Conservation (phyloP, 2,888 invertebrate genomes). For the Ophion obscuratus region DNA sequence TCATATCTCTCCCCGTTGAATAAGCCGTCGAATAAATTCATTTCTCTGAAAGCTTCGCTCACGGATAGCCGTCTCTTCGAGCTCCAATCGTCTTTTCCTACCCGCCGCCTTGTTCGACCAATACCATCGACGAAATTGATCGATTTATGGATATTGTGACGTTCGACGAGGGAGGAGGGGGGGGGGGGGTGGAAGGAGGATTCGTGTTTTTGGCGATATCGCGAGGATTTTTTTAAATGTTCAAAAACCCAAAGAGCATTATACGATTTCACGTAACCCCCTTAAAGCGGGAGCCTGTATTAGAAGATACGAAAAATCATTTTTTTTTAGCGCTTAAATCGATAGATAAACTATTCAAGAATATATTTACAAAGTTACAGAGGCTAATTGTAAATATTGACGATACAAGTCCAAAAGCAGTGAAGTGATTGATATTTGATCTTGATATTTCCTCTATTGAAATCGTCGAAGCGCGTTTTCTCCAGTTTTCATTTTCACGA, state of each 20-base stretch:
- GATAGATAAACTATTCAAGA: no score
- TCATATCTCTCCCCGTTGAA: slow-evolving; percentile 71
- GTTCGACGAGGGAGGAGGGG: not conserved
- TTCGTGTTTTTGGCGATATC: not conserved
- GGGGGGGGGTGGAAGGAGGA: not conserved
- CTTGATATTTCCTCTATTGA: no score
- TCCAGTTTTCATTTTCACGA: no score
- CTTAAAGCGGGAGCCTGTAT: not conserved
- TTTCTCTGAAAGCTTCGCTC: slow-evolving; percentile 80
- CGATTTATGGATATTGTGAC: slow-evolving; percentile 22
- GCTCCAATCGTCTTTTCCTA: slow-evolving; percentile 38
- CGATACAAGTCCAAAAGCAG: no score
- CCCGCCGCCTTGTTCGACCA: not conserved
- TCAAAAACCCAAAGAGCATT: not conserved
- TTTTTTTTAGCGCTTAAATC: no score
- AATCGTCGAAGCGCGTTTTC: no score
- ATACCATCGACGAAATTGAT: not conserved
- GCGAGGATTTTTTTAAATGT: not conserved
- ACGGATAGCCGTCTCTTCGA: slow-evolving; percentile 47
- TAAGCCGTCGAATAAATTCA: slow-evolving; percentile 81
- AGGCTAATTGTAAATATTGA: no score
- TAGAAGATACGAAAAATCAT: no score
- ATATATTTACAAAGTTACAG: no score
- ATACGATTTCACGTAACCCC: not conserved
- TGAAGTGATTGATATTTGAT: no score